Base-by-base conservation (phyloP, 2,888 invertebrate genomes). In the Fragum sueziense region DNA sequence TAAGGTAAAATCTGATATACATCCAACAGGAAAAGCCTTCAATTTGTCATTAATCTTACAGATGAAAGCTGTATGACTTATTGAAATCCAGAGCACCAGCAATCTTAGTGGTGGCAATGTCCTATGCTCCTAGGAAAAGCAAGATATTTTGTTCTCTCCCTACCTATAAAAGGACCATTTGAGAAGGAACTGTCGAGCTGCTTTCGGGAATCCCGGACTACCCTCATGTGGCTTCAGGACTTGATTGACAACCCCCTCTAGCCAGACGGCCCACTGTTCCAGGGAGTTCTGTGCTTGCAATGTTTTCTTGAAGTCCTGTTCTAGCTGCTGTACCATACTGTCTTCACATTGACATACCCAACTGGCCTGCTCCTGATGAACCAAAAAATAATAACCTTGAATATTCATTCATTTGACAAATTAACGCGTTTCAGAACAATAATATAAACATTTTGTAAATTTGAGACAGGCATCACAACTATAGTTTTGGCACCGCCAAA, bases 131-230 rank as follows among this genome's bases (percentile, higher is more conserved):
- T n/a, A n/a, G n/a, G n/a, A n/a, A n/a, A n/a, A n/a, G n/a, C n/a
- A n/a, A n/a, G n/a, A n/a, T n/a, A n/a, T n/a, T n/a, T n/a, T n/a
- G n/a, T n/a, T n/a, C n/a, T 4, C n/a, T 57, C 61, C 74, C 65
- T 93, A 96, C 96, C 96, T 97, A 94, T 99, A 99, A 94, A 99
- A 99, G 87, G 98, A 98, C 99, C 99, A 99, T 94, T 99, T 98
- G 82, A 99, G 95, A 89, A 99, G 95, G 94, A 99, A 98, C 91
- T 98, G 97, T 67, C 97, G 79, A 33, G 93, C 93, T 75, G 92
- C 92, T 85, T 91, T 92, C 25, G 92, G 91, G 80, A 93, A 93
- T 82, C 91, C 90, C 17, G 88, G 86, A 76, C 91, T 93, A 52
- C 96, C 96, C 92, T 96, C 97, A 94, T 97, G 97, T 77, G 97